Evolutionary conservation across 2,797 vertebrate species (phyloP).

Genomic region (Scarus forsteni): DNA sequence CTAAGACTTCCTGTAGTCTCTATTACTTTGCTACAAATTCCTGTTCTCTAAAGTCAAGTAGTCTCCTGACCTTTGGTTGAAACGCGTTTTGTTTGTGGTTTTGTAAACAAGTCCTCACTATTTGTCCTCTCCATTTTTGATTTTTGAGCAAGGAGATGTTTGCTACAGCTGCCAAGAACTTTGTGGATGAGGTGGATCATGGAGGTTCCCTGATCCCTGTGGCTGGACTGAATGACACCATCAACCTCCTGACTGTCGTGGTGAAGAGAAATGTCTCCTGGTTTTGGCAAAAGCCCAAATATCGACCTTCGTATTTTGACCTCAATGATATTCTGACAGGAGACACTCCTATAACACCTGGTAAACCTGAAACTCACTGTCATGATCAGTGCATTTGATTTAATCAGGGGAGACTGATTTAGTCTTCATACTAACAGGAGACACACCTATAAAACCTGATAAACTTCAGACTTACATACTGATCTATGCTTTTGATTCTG

Average conservation of each 20-base stretch:
- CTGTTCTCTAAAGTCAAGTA: too few relatives aligned
- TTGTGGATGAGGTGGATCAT: slow-evolving; percentile 89
- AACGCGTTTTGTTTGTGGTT: background rate
- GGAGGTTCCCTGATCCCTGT: slow-evolving; percentile 89
- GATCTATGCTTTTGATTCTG: too few relatives aligned
- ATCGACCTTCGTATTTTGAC: slow-evolving; percentile 86
- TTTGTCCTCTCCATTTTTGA: background rate
- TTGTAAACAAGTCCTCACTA: background rate
- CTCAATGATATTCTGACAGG: slow-evolving; percentile 89
- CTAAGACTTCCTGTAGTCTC: too few relatives aligned
- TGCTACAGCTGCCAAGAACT: slow-evolving; percentile 91
- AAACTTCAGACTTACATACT: slow-evolving; percentile 5
- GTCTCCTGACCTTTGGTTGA: background rate
- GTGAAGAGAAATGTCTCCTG: slow-evolving; percentile 88
- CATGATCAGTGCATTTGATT: too few relatives aligned
- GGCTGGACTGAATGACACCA: slow-evolving; percentile 86
- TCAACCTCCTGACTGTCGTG: slow-evolving; percentile 87
- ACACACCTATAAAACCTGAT: slow-evolving; percentile 75
- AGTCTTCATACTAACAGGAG: too few relatives aligned
- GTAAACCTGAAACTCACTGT: slow-evolving; percentile 68
- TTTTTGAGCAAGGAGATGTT: slow-evolving; percentile 85
- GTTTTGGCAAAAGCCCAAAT: slow-evolving; percentile 93
- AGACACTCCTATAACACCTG: slow-evolving; percentile 83
- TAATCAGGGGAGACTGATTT: too few relatives aligned
- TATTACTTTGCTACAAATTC: too few relatives aligned